Evolutionary conservation across 1,140 invertebrate genomes (phyloP).

Genomic region (Phymastichus coffea): DNA sequence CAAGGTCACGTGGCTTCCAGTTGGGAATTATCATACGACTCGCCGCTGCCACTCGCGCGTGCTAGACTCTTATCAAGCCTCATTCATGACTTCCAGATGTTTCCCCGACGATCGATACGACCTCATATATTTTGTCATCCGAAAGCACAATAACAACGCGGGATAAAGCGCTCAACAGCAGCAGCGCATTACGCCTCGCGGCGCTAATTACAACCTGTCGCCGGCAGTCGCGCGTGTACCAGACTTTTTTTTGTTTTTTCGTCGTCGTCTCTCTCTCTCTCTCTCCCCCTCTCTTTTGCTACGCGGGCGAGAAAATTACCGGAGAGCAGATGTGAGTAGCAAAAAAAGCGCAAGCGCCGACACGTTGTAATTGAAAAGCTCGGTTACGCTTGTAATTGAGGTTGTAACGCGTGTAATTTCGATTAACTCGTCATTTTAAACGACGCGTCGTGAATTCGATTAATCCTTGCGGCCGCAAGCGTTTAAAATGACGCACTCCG

Average conservation of each 20-base stretch:
- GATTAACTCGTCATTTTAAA: too few species aligned
- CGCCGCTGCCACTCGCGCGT: not conserved
- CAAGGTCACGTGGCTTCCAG: not conserved
- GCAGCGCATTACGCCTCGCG: not conserved
- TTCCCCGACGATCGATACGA: not conserved
- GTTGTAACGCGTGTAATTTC: too few species aligned
- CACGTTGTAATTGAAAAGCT: slow-evolving; percentile 13
- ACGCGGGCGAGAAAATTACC: too few species aligned
- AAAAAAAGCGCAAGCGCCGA: not conserved
- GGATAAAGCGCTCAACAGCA: not conserved
- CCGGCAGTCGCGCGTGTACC: not conserved
- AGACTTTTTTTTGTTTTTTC: not conserved
- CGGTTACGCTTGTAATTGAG: too few species aligned
- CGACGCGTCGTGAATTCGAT: too few species aligned
- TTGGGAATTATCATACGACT: too few species aligned
- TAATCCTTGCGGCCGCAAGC: too few species aligned
- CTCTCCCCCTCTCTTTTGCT: too few species aligned
- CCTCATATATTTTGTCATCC: too few species aligned
- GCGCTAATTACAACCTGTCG: not conserved
- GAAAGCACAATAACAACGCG: not conserved
- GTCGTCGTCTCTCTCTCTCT: too few species aligned
- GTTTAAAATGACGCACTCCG: too few species aligned
- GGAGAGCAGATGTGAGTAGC: not conserved
- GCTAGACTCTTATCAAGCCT: not conserved
- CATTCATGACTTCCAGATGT: slow-evolving; percentile 1